Base-by-base conservation (phyloP, 92 coral and sea anemone species). In the Palythoa grandis region DNA sequence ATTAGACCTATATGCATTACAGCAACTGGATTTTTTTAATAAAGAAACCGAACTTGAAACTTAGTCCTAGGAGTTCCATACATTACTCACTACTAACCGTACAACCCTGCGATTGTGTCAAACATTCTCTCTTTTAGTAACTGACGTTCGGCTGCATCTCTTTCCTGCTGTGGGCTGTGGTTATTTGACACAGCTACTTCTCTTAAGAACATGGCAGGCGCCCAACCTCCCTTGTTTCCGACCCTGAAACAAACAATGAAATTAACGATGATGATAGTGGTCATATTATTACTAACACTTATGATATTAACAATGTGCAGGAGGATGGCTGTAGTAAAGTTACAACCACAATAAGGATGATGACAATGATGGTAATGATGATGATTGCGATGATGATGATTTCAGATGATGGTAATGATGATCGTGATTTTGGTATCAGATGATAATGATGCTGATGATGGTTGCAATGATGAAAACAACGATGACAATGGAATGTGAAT, bases 191-290 rank as follows among this genome's bases (percentile, higher is more conserved):
- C 76, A 76, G 90, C 95, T 19, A 95, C 77, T 78, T 91, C 93
- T 57, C 90, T 94, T 56, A 96, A 90, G 78, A 88, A 91, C 92
- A 95, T 93, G 72, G 98, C 87, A 40, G 99, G 99, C 1, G 92
- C 95, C 95, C 96, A 96, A 17, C 99, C 99, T 17, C 89, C 92
- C 43, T 84, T 60, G 1, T 91, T 91, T 25, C 87, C 86, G 63
- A 78, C 86, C 79, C 98, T 96, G 29, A 15, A 19, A 38, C 11
- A 43, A 24, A 10, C 72, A 23, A 7, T 23, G 23, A 9, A 13
- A 23, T n/a, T 25, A 68, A 24, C 73, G 3, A 23, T 66, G n/a
- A 23, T 37, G 12, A 9, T 19, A 66, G 11, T 19, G 12, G 35
- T 66, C 35, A 66, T 66, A 22, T 2, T 0, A 37, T 10, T 73